Evolutionary conservation across 2,797 vertebrate genomes (phyloP).

Genomic region (Siniperca scherzeri): DNA sequence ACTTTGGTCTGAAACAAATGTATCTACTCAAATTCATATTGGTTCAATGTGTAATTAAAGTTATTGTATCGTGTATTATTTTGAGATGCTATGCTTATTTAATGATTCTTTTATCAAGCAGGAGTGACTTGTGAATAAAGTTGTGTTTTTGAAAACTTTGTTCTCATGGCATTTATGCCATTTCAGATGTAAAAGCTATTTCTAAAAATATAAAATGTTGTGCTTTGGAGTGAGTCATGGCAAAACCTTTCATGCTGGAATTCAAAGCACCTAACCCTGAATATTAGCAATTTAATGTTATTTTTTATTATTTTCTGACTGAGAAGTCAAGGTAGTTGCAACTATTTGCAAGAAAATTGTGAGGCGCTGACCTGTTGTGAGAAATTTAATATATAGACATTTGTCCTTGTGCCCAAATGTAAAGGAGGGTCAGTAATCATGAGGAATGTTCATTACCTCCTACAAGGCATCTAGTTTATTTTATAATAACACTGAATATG

Average conservation of each 20-base stretch:
- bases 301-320: conserved; percentile 2
- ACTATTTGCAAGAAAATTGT: conserved; percentile 3
- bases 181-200: conserved; percentile 53
- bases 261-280: conserved; percentile 40
- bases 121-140: conserved; percentile 74
- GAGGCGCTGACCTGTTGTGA: conserved; percentile 16
- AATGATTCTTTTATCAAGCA: conserved; percentile 69
- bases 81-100: conserved; percentile 73
- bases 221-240: conserved; percentile 38
- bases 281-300: conserved; percentile 29
- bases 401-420: conserved; percentile 40
- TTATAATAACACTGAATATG: conserved; percentile 13
- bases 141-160: conserved; percentile 51
- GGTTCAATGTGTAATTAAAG: conserved; percentile 61
- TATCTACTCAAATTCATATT: conserved; percentile 30
- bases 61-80: conserved; percentile 62
- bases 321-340: conserved; percentile 29
- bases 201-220: conserved; percentile 12
- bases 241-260: conserved; percentile 48
- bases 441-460: conserved; percentile 19
- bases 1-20: conserved; percentile 15
- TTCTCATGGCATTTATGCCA: conserved; percentile 64
- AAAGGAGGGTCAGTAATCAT: conserved; percentile 29
- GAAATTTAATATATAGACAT: conserved; percentile 18
- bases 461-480: conserved; percentile 14